Evolutionary conservation across 2,113 vertebrate genomes (phyloP).

Genomic region (Sitta europaea): DNA sequence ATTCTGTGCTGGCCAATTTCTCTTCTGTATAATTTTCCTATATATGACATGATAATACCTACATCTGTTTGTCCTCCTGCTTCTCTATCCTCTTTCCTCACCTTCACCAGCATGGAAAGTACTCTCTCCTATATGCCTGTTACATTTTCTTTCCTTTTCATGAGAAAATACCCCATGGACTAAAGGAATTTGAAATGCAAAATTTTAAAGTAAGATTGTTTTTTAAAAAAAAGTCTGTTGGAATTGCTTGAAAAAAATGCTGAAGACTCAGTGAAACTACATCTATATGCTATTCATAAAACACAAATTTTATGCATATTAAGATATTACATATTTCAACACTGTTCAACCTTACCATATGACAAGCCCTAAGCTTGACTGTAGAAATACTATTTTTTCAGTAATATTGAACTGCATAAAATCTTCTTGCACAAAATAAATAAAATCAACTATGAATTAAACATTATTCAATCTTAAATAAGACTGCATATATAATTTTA

Average conservation of each 20-base stretch:
- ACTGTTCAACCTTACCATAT: neutral
- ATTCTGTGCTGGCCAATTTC: neutral
- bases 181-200: neutral
- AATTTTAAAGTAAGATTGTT: neutral
- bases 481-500: slow-evolving; percentile 21
- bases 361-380: neutral
- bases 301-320: neutral
- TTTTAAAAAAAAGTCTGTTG: neutral
- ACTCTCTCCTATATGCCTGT: neutral
- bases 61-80: neutral
- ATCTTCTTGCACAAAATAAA: neutral
- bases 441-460: slow-evolving; percentile 30
- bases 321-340: neutral
- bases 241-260: neutral
- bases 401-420: neutral
- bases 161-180: neutral
- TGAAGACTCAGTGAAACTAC: neutral
- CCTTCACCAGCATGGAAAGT: neutral
- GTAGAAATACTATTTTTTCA: neutral
- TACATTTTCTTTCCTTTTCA: neutral
- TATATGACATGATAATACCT: neutral
- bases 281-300: neutral
- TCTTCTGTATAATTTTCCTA: neutral
- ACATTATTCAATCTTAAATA: slow-evolving; percentile 4
- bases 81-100: neutral